Base-by-base conservation (phyloP, 1,140 invertebrate genomes). In the Procambarus virginalis region DNA sequence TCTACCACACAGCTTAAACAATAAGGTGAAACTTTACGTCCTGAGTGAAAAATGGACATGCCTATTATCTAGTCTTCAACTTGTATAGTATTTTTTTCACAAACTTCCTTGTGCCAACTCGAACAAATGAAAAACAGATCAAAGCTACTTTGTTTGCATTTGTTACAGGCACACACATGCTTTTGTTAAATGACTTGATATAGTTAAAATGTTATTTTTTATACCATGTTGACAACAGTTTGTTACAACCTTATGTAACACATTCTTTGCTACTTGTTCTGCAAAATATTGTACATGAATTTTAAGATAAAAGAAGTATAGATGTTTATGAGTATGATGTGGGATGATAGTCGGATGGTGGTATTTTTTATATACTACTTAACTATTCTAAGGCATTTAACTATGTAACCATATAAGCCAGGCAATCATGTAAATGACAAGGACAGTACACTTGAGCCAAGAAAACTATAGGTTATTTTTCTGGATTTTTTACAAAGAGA, bases 101-200 rank as follows among this genome's bases (percentile, higher is more conserved):
- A 20, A 81, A 80, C 85, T 87, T 76, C 68, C 77, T 68, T 79
- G 87, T 89, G 87, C 87, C 87, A 89, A 89, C 75, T 89, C 68
- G 22, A 68, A 89, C 87, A 89, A 88, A 88, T 82, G 79, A 89
- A 77, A 49, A 84, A 82, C 87, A 83, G 80, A 89, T 89, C 87
- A 89, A 89, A 89, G 80, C 87, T 89, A 84, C 80, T 83, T 55
- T 84, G 85, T 89, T 89, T 89, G 87, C 87, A 89, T 89, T 89
- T 89, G 87, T 89, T 89, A 89, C 73, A 82, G 87, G 87, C 87
- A 89, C 87, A 89, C 87, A 89, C 87, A 82, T 82, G 80, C 87
- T 89, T 89, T 89, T 77, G 79, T 89, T 84, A 82, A 60, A 45
- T 60, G 49, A 79, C 77, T 79, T 80, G 55, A 79, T 83, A 60